Evolutionary conservation across 1,140 invertebrate genomes (phyloP).

Genomic region (Cotesia chilonis): DNA sequence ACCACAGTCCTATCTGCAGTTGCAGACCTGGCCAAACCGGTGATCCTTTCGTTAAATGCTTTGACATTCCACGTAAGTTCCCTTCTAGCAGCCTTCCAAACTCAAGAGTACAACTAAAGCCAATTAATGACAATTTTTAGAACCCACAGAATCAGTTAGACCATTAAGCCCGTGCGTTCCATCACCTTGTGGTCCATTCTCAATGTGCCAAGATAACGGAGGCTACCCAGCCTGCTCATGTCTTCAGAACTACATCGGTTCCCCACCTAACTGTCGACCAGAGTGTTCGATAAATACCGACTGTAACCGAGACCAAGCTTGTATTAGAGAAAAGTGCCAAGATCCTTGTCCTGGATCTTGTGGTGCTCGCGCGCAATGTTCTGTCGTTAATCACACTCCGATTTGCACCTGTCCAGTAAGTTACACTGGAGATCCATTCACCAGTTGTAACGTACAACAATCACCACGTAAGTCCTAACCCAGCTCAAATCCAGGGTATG

Average conservation of each 20-base stretch:
- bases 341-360: slow-evolving; percentile 80
- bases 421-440: slow-evolving; percentile 72
- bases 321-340: slow-evolving; percentile 76
- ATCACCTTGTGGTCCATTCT: slow-evolving; percentile 69
- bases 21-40: slow-evolving; percentile 64
- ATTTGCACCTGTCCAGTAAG: slow-evolving; percentile 68
- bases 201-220: slow-evolving; percentile 67
- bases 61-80: slow-evolving; percentile 62
- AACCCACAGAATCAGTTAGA: slow-evolving; percentile 35
- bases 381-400: slow-evolving; percentile 68
- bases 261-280: slow-evolving; percentile 76
- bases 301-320: slow-evolving; percentile 76
- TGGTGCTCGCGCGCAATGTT: slow-evolving; percentile 71
- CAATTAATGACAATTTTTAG: slow-evolving; percentile 2
- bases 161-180: slow-evolving; percentile 62
- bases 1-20: slow-evolving; percentile 67
- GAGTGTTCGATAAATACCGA: slow-evolving; percentile 79
- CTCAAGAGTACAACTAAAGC: not conserved
- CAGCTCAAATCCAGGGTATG: not conserved
- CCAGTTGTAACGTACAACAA: slow-evolving; percentile 62
- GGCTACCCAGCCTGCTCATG: slow-evolving; percentile 69
- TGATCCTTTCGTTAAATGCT: slow-evolving; percentile 67
- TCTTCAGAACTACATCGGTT: slow-evolving; percentile 69
- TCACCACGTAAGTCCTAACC: slow-evolving; percentile 66
- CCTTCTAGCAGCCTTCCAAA: slow-evolving; percentile 5